Conservation (phyloP, 2,797 vertebrate species). For the Parotocinclus haroldoi region DNA sequence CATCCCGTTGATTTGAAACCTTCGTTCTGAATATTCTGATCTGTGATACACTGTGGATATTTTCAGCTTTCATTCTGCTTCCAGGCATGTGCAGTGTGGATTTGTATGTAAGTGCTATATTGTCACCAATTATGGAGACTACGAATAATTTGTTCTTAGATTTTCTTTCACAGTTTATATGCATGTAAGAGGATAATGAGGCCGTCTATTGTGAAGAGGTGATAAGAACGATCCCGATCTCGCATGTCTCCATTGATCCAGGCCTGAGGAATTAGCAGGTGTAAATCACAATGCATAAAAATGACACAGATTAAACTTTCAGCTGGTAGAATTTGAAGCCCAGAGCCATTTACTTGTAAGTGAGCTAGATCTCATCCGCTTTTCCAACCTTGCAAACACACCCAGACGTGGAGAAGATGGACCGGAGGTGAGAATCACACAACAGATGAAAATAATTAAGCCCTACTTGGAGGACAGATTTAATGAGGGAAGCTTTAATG, state of each 20-base stretch:
- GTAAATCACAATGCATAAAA: slow-evolving; percentile 56
- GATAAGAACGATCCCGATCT: slow-evolving; percentile 48
- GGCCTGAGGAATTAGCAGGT: slow-evolving; percentile 56
- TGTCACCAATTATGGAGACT: slow-evolving; percentile 41
- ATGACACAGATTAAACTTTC: slow-evolving; percentile 55
- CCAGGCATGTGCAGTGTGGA: slow-evolving; percentile 1
- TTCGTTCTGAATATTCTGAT: too few species aligned
- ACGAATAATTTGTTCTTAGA: slow-evolving; percentile 51
- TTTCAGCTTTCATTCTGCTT: slow-evolving; percentile 3
- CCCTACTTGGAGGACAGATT: slow-evolving; percentile 37
- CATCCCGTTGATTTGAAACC: too few species aligned
- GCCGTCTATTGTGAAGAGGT: slow-evolving; percentile 55
- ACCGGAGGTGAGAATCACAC: slow-evolving; percentile 44
- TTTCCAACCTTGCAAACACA: slow-evolving; percentile 40
- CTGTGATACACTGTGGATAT: background rate
- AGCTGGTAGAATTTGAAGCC: slow-evolving; percentile 44
- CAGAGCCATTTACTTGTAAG: slow-evolving; percentile 35
- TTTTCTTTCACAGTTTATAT: slow-evolving; percentile 61
- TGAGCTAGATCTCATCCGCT: slow-evolving; percentile 38
- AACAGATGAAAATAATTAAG: slow-evolving; percentile 44
- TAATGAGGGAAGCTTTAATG: slow-evolving; percentile 41
- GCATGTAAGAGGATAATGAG: slow-evolving; percentile 59
- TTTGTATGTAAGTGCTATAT: slow-evolving; percentile 29
- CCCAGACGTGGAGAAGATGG: slow-evolving; percentile 32
- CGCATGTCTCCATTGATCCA: slow-evolving; percentile 48